These are phyloP conservation scores for Papilio aristodemus DNA, from an alignment of 1,140 invertebrate species.

Conservation along the genomic window DNA sequence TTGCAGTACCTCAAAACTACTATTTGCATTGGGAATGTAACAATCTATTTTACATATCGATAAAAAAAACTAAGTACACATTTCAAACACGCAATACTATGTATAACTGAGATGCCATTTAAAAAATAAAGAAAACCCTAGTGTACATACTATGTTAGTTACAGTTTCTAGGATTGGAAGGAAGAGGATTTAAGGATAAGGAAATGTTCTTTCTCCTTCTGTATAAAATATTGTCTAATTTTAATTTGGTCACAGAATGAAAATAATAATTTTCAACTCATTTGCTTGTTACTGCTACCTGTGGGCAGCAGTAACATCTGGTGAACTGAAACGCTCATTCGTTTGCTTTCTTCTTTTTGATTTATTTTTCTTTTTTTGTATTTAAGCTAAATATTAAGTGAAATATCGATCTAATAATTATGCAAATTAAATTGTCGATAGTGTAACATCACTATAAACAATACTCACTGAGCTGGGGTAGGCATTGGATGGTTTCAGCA, in stretches of 20 bases:
- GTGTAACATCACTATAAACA: constrained; percentile 34
- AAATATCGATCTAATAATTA: neutral
- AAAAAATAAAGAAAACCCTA: neutral
- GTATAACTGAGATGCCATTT: neutral
- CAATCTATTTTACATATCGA: constrained; percentile 39
- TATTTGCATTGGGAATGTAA: constrained; percentile 52
- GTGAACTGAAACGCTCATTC: too few relatives aligned
- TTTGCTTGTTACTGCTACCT: too few relatives aligned
- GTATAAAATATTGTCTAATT: too few relatives aligned
- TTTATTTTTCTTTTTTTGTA: too few relatives aligned
- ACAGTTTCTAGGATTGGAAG: too few relatives aligned
- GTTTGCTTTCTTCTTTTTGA: too few relatives aligned
- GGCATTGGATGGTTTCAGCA: constrained; percentile 61
- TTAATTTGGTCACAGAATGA: too few relatives aligned
- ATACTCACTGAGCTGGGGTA: constrained; percentile 29
- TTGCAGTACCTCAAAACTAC: constrained; percentile 77
- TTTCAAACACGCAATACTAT: neutral
- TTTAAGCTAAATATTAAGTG: neutral
- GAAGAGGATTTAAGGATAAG: too few relatives aligned
- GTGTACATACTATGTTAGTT: too few relatives aligned
- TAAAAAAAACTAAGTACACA: constrained; percentile 28
- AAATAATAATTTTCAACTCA: too few relatives aligned
- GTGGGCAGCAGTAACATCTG: too few relatives aligned
- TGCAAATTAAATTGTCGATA: neutral
- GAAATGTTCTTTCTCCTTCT: too few relatives aligned